These are phyloP conservation scores for Magallana nippona DNA, from an alignment of 2,888 invertebrate genomes.

Conservation along the genomic window DNA sequence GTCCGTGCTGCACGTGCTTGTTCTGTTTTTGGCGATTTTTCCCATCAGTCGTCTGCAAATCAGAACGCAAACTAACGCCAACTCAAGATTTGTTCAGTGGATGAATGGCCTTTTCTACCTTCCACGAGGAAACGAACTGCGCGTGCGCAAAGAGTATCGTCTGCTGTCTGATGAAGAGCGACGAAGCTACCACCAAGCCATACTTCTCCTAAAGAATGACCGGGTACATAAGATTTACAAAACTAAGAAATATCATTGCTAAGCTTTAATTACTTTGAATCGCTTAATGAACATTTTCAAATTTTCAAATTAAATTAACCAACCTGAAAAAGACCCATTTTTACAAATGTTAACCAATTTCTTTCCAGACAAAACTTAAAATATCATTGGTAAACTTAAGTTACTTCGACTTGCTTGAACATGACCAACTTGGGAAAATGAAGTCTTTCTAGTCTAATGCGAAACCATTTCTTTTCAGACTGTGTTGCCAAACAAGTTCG, in stretches of 20 bases:
- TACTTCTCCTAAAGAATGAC: slow-evolving; percentile 66
- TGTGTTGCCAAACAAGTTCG: slow-evolving; percentile 69
- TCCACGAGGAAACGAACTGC: slow-evolving; percentile 62
- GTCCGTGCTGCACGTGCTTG: slow-evolving; percentile 37
- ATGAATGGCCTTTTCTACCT: slow-evolving; percentile 63
- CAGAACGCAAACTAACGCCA: slow-evolving; percentile 54
- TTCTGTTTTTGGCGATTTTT: slow-evolving; percentile 54
- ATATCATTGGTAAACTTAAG: too few species aligned
- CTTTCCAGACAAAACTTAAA: too few species aligned
- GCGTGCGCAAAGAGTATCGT: slow-evolving; percentile 70
- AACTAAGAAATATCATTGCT: too few species aligned
- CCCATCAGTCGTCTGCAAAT: slow-evolving; percentile 59
- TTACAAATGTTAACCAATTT: too few species aligned
- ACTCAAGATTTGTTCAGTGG: slow-evolving; percentile 62
- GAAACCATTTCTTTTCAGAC: slow-evolving; percentile 56
- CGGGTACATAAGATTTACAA: slow-evolving; percentile 57
- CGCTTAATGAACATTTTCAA: too few species aligned
- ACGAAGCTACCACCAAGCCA: slow-evolving; percentile 63
- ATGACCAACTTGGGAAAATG: too few species aligned
- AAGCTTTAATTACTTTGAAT: too few species aligned
- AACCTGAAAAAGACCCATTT: too few species aligned
- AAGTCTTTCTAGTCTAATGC: too few species aligned
- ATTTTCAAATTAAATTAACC: too few species aligned
- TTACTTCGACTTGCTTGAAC: too few species aligned
- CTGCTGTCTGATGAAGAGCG: slow-evolving; percentile 65